Percentiles rank a stretch among this genome's conserved stretches.
These are phyloP conservation scores for Philereme vetulata DNA, from an alignment of 2,888 invertebrate species.

Conservation along the genomic window DNA sequence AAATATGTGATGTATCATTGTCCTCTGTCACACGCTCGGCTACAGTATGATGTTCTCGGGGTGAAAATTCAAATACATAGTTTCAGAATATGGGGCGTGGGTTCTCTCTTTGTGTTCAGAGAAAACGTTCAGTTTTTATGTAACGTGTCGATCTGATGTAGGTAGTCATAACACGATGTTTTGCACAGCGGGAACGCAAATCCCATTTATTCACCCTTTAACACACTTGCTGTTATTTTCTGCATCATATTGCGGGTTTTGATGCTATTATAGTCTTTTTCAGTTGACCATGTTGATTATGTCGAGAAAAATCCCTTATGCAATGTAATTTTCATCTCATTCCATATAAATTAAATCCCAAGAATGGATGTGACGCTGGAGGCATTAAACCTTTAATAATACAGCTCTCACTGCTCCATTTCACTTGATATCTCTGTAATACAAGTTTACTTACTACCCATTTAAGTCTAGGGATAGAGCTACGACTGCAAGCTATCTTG, in stretches of 20 bases:
- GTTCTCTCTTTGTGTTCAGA: constrained; percentile 48
- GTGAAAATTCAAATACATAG: constrained; percentile 63
- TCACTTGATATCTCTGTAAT: constrained; percentile 30
- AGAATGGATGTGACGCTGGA: constrained; percentile 10
- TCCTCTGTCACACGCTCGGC: constrained; percentile 63
- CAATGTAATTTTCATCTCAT: neutral
- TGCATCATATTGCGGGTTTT: constrained; percentile 6
- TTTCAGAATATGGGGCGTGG: constrained; percentile 52
- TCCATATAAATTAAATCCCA: neutral
- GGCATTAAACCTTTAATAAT: constrained; percentile 16
- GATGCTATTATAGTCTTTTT: constrained; percentile 9
- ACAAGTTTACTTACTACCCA: constrained; percentile 33
- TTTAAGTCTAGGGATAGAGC: constrained; percentile 32
- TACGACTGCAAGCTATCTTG: constrained; percentile 33
- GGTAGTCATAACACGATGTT: constrained; percentile 51
- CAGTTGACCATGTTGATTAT: too few relatives aligned
- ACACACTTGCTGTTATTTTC: constrained; percentile 21
- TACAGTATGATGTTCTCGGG: constrained; percentile 57
- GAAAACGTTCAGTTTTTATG: constrained; percentile 50
- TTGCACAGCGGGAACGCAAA: constrained; percentile 38
- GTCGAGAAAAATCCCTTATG: too few relatives aligned
- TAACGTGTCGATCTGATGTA: constrained; percentile 53
- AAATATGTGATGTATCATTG: constrained; percentile 82
- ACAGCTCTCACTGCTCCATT: constrained; percentile 12
- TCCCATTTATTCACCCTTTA: constrained; percentile 33